Evolutionary conservation across 2,113 vertebrate species (phyloP).

Genomic region (Setophaga petechia): DNA sequence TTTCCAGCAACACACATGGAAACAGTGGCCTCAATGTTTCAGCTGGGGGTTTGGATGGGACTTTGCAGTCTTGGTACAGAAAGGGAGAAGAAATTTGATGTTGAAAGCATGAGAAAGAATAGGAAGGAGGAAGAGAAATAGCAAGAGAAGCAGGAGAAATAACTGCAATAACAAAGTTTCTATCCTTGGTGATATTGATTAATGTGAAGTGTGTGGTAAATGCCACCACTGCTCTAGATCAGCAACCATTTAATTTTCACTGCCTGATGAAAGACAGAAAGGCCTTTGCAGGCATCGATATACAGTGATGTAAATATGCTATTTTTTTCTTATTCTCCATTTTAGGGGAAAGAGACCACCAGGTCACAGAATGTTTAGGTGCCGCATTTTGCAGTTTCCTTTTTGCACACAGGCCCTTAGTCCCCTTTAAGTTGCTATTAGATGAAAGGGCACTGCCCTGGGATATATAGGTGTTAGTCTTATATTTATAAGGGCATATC

Average conservation of each 20-base stretch:
- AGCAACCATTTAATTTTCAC: neutral
- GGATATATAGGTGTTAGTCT: neutral
- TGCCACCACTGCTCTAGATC: neutral
- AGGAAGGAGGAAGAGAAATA: neutral
- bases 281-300: neutral
- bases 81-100: neutral
- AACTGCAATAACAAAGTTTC: neutral
- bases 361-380: neutral
- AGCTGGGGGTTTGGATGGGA: neutral
- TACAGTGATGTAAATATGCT: neutral
- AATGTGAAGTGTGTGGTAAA: neutral
- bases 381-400: neutral
- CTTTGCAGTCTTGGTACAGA: neutral
- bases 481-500: neutral
- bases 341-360: neutral
- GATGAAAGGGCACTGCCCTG: neutral
- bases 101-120: neutral
- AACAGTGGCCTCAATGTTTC: neutral
- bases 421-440: neutral
- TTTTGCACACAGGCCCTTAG: neutral
- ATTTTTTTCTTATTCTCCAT: neutral
- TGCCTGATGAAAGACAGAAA: neutral
- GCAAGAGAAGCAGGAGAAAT: neutral
- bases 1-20: neutral
- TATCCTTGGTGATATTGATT: neutral